phyloP scores from a whole-genome alignment of 2,113 vertebrate species.

The Poecile atricapillus region DNA sequence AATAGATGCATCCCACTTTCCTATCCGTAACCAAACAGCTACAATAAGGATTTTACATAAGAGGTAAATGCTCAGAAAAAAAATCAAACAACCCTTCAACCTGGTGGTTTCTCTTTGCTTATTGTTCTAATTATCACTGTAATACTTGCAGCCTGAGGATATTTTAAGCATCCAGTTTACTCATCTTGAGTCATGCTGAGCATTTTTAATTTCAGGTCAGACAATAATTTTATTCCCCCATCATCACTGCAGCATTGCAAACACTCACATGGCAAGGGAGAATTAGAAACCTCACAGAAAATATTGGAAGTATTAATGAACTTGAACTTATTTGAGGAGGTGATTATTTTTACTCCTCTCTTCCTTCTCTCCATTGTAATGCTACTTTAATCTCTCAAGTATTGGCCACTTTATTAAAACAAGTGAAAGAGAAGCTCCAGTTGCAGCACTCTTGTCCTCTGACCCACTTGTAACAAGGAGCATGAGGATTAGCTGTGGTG shows the following conservation, averaged over 20 bases:
- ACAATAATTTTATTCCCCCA: neutral
- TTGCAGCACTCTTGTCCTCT: neutral
- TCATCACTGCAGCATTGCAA: neutral
- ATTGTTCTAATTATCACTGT: neutral
- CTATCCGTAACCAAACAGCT: neutral
- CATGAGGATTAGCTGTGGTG: neutral
- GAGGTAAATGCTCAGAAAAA: neutral
- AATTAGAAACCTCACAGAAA: neutral
- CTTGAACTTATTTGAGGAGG: neutral
- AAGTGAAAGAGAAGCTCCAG: neutral
- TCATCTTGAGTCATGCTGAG: neutral
- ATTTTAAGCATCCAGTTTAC: neutral
- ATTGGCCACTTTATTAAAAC: neutral
- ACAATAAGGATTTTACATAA: neutral
- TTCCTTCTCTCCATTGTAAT: neutral
- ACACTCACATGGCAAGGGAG: neutral
- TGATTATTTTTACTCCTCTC: neutral
- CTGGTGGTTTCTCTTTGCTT: neutral
- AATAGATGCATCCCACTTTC: neutral
- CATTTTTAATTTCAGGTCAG: neutral
- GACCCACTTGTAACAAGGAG: neutral
- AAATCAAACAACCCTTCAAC: neutral
- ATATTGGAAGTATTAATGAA: neutral
- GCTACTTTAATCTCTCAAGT: neutral
- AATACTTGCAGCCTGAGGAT: neutral